These are phyloP conservation scores for Prunella strophiata DNA, from an alignment of 2,797 vertebrate species.

Conservation along the genomic window DNA sequence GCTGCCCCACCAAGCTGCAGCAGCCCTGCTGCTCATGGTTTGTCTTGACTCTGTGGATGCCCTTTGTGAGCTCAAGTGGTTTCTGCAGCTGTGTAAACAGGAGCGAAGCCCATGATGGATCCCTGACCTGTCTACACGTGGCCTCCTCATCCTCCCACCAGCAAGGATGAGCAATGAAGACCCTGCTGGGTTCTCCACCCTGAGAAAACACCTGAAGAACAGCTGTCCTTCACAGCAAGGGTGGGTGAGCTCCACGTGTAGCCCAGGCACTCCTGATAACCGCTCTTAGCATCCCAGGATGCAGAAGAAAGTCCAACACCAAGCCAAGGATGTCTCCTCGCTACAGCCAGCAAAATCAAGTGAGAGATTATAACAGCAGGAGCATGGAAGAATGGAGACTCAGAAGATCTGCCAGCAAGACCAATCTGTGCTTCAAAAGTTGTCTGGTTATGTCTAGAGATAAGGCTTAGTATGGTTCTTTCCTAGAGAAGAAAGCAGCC, in stretches of 20 bases:
- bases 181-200: neutral
- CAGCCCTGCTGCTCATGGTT: neutral
- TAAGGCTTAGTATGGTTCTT: neutral
- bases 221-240: neutral
- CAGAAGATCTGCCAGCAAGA: neutral
- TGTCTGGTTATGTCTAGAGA: neutral
- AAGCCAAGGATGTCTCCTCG: neutral
- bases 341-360: neutral
- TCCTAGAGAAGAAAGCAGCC: neutral
- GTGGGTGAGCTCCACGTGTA: neutral
- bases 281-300: fast-evolving
- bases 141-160: neutral
- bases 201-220: neutral
- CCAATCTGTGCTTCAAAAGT: neutral
- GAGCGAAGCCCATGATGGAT: neutral
- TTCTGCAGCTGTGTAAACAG: conserved; percentile 62
- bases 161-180: neutral
- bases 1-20: neutral
- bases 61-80: neutral
- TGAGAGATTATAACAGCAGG: neutral
- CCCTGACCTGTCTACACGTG: neutral
- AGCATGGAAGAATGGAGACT: neutral
- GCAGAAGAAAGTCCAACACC: neutral
- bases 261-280: neutral
- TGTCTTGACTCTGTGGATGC: neutral